Percentiles rank a stretch among this genome's conserved stretches.
Evolutionary conservation across 2,797 vertebrate species (phyloP).

Genomic region (Buphagus erythrorhynchus): DNA sequence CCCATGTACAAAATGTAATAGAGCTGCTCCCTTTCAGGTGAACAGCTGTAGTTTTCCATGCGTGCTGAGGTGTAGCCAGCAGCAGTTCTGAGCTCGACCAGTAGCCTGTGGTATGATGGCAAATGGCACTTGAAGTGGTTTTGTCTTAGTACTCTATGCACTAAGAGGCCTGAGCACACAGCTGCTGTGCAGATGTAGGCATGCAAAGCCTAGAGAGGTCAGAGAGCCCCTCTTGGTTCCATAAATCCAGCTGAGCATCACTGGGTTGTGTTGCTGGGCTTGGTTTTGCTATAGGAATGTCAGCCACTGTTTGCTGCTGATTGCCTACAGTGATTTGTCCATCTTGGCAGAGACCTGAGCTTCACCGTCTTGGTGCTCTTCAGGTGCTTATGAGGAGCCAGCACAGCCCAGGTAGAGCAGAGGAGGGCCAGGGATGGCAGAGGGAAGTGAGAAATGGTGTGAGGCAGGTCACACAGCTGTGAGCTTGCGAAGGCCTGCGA

Average conservation of each 20-base stretch:
- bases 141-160: not conserved
- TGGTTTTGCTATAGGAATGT: not conserved
- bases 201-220: not conserved
- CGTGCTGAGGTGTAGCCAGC: not conserved
- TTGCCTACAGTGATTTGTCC: not conserved
- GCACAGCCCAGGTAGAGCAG: not conserved
- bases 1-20: not conserved
- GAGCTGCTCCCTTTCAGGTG: not conserved
- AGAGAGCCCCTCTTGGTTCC: not conserved
- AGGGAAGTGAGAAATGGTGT: not conserved
- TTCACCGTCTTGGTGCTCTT: not conserved
- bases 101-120: not conserved
- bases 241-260: not conserved
- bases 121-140: not conserved
- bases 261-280: not conserved
- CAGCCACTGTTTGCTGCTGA: not conserved
- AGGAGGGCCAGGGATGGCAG: not conserved
- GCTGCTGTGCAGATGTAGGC: not conserved
- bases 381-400: not conserved
- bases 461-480: not conserved
- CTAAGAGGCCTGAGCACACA: not conserved
- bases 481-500: rapidly evolving
- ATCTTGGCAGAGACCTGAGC: not conserved
- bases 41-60: not conserved
- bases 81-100: not conserved